Evolutionary conservation across 2,797 vertebrate genomes (phyloP).

Genomic region (Cuculus canorus): DNA sequence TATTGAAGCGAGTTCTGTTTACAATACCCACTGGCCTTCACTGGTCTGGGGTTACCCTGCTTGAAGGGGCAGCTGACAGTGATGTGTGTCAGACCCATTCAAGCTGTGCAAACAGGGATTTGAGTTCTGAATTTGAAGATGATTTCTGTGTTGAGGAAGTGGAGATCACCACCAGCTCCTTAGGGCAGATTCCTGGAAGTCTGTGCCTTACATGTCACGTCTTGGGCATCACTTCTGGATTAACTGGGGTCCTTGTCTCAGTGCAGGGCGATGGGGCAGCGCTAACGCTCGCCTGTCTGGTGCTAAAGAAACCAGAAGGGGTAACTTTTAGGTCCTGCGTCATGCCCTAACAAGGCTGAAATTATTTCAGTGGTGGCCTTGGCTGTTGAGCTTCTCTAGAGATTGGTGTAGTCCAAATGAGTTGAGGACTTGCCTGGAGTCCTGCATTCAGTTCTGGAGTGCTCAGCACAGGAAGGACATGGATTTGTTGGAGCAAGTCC

Average conservation of each 20-base stretch:
- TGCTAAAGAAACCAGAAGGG: background rate
- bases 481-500: too few relatives aligned
- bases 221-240: background rate
- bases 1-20: background rate
- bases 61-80: background rate
- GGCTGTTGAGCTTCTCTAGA: background rate
- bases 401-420: background rate
- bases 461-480: too few relatives aligned
- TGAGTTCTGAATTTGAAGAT: background rate
- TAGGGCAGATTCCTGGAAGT: background rate
- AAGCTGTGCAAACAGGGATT: background rate
- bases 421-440: too few relatives aligned
- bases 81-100: background rate
- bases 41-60: background rate
- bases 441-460: too few relatives aligned
- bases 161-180: background rate
- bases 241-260: background rate
- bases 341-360: background rate
- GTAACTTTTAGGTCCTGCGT: background rate
- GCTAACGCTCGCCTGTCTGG: background rate
- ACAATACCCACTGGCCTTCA: background rate
- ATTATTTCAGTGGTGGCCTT: background rate
- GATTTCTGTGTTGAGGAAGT: background rate
- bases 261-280: background rate
- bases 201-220: background rate